phyloP scores from a whole-genome alignment of 2,113 vertebrate genomes.

The Sorex araneus region DNA sequence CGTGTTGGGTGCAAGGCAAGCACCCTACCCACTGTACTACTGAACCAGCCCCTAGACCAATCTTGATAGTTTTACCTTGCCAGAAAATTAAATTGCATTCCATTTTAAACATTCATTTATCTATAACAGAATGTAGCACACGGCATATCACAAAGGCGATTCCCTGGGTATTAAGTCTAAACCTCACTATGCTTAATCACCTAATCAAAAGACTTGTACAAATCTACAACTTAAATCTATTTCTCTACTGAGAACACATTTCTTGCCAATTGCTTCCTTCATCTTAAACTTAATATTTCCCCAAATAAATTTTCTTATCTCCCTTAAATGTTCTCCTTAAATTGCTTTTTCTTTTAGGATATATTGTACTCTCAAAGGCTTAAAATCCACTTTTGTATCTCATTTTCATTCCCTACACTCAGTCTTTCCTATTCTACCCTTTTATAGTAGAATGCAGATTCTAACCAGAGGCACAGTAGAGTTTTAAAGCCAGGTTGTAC shows the following conservation, averaged over 20 bases:
- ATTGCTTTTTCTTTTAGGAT: background rate
- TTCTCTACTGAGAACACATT: slow-evolving; percentile 31
- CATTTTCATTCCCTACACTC: background rate
- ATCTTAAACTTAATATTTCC: slow-evolving; percentile 33
- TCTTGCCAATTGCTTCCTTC: background rate
- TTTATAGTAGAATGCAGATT: background rate
- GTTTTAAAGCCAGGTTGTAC: background rate
- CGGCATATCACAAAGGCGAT: slow-evolving; percentile 24
- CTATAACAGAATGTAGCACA: slow-evolving; percentile 49
- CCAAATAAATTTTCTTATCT: background rate
- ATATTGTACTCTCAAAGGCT: background rate
- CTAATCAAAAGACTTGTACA: slow-evolving; percentile 7
- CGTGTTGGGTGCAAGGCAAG: background rate
- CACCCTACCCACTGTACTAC: background rate
- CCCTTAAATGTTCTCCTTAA: slow-evolving; percentile 10
- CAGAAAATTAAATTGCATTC: slow-evolving; percentile 54
- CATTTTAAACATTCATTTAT: slow-evolving; percentile 39
- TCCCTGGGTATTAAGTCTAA: slow-evolving; percentile 62
- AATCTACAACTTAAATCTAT: slow-evolving; percentile 44
- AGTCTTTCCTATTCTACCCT: background rate
- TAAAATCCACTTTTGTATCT: background rate
- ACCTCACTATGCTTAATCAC: slow-evolving; percentile 39
- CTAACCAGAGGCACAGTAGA: background rate
- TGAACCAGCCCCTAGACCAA: background rate
- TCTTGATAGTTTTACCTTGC: background rate